Evolutionary conservation across 2,113 vertebrate genomes (phyloP).

Genomic region (Phycodurus eques): DNA sequence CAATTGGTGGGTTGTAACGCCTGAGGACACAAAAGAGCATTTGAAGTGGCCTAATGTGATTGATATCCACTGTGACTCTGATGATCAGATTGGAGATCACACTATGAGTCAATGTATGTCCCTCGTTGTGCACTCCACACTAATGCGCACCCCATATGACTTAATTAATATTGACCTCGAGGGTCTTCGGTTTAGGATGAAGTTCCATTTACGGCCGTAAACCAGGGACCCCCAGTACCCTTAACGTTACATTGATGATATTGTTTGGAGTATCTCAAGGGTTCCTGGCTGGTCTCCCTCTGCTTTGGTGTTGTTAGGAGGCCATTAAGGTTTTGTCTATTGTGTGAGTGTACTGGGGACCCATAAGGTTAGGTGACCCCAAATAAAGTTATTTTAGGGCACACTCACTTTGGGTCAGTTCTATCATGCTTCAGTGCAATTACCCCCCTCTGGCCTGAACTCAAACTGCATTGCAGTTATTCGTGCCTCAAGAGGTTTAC

Average conservation of each 20-base stretch:
- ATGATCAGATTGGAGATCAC: background rate
- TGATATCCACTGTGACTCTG: conserved; percentile 4
- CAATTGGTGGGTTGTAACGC: conserved; percentile 26
- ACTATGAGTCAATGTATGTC: background rate
- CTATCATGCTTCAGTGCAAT: background rate
- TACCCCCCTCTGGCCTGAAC: background rate
- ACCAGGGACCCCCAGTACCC: too few relatives aligned
- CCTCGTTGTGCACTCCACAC: background rate
- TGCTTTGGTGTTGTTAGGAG: background rate
- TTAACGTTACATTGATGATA: too few relatives aligned
- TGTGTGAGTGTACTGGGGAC: background rate
- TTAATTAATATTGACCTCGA: background rate
- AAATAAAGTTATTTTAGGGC: background rate
- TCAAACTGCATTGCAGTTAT: background rate
- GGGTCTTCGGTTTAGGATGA: too few relatives aligned
- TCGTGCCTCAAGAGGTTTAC: background rate
- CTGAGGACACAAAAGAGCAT: conserved; percentile 7
- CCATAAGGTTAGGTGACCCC: background rate
- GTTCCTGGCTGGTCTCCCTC: too few relatives aligned
- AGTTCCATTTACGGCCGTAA: too few relatives aligned
- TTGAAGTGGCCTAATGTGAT: conserved; percentile 9
- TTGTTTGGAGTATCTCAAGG: too few relatives aligned
- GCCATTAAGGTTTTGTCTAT: background rate
- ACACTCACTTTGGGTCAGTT: background rate
- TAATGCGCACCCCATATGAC: background rate